These are phyloP conservation scores for Bellardia bayeri DNA, from an alignment of 2,888 invertebrate species.

Conservation along the genomic window DNA sequence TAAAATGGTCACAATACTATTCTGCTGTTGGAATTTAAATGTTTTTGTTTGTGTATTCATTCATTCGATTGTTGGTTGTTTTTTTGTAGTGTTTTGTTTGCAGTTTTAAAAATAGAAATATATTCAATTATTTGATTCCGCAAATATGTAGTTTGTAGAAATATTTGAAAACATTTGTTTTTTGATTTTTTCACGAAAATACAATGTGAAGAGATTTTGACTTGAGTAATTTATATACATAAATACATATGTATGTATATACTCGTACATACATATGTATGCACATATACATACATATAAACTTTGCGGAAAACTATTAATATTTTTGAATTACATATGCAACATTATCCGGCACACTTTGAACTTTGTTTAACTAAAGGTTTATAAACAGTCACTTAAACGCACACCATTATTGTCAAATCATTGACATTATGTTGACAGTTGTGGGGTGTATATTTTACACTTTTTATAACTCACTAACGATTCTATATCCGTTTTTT, in stretches of 20 bases:
- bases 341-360: too few relatives aligned
- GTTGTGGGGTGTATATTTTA: neutral
- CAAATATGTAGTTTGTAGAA: slow-evolving; percentile 52
- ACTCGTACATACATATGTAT: too few relatives aligned
- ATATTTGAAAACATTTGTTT: slow-evolving; percentile 18
- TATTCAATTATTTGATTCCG: slow-evolving; percentile 42
- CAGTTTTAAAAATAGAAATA: slow-evolving; percentile 53
- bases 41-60: slow-evolving; percentile 2
- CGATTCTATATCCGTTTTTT: neutral
- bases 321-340: neutral
- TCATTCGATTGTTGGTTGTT: slow-evolving; percentile 1
- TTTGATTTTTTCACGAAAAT: neutral
- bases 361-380: neutral
- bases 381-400: neutral
- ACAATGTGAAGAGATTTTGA: neutral
- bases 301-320: too few relatives aligned
- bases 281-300: too few relatives aligned
- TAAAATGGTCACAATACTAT: too few relatives aligned
- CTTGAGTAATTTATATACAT: too few relatives aligned
- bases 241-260: too few relatives aligned
- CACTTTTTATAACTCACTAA: neutral
- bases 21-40: slow-evolving; percentile 22
- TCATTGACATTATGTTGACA: neutral
- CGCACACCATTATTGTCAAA: slow-evolving; percentile 36
- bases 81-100: slow-evolving; percentile 12